These are phyloP conservation scores for Napeogenes inachia DNA, from an alignment of 2,888 invertebrate species.

Conservation along the genomic window DNA sequence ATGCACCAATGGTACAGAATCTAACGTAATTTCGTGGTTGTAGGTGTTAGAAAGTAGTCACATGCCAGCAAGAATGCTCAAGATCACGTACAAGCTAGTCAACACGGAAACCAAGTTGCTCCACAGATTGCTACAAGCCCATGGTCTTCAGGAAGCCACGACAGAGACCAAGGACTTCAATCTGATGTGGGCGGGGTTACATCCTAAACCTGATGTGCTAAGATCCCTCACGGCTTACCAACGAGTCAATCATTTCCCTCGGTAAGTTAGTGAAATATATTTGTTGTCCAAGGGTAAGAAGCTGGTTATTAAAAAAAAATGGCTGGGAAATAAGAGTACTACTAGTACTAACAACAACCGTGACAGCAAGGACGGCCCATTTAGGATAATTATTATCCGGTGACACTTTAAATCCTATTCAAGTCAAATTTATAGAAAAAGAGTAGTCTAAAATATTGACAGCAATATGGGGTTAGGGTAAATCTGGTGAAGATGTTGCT, in stretches of 20 bases:
- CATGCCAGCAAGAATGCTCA: constrained; percentile 83
- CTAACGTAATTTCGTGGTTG: neutral
- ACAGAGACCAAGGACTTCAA: constrained; percentile 84
- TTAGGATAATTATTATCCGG: too few species aligned
- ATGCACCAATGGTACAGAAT: neutral
- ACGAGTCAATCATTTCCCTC: constrained; percentile 96
- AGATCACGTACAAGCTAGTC: constrained; percentile 87
- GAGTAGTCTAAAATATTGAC: constrained; percentile 1
- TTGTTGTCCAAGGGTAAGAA: too few species aligned
- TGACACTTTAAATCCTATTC: neutral
- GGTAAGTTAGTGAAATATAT: constrained; percentile 61
- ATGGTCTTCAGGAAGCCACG: constrained; percentile 84
- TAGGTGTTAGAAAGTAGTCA: constrained; percentile 66
- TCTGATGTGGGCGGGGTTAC: constrained; percentile 94
- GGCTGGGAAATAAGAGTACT: too few species aligned
- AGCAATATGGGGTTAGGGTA: constrained; percentile 13
- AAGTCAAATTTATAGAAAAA: neutral
- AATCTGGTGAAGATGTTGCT: constrained; percentile 15
- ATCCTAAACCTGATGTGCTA: constrained; percentile 92
- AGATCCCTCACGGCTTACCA: constrained; percentile 91
- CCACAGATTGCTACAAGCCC: constrained; percentile 84
- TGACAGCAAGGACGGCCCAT: too few species aligned
- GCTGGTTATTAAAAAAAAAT: too few species aligned
- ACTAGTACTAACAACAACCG: too few species aligned
- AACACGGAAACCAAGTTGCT: constrained; percentile 90